Base-by-base conservation (phyloP, 2,113 vertebrate genomes). In the Amphiprion ocellaris region DNA sequence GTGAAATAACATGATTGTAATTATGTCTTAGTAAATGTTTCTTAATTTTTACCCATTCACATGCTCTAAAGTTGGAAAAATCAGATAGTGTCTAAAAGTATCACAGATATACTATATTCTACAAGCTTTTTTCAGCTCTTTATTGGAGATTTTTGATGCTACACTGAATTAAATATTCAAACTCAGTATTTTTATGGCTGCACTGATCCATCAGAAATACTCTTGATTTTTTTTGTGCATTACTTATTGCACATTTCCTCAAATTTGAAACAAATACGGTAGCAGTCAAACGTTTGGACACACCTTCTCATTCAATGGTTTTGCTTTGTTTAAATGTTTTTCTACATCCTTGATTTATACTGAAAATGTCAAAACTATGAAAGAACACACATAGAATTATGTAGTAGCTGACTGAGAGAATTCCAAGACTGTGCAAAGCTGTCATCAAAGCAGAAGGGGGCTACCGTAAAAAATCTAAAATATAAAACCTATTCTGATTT, bases 201-300 rank as follows among this genome's bases (percentile, higher is more conserved):
- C 47, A 41, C 70, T 44, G 49, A 54, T 73, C 21, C 70, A 63
- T 54, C 60, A 55, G 19, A 64, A 64, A 74, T 33, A 55, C 50
- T 41, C 53, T 52, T 66, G 5, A 33, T 47, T 11, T 44, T n/a
- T 44, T 62, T 23, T 44, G 39, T 26, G 1, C 6, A 17, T 21
- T n/a, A 59, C 28, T 59, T 33, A 19, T 30, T 44, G n/a, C 53
- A 47, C 24, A 15, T 58, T 69, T n/a, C 17, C 24, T n/a, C 55
- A 59, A 59, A 59, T 49, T 59, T 12, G 23, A 41, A 33, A 61
- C 11, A 23, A 19, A 41, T 7, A 41, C n/a, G 21, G 15, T 26
- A 26, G 26, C 26, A 26, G 26, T 26, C 26, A 21, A 21, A 21
- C 21, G 21, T 21, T 21, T 21, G 21, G 21, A 21, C 21, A 21